Percentiles rank a stretch among this genome's conserved stretches.
Evolutionary conservation across 2,888 invertebrate genomes (phyloP).

Genomic region (Xanthorhoe designata): DNA sequence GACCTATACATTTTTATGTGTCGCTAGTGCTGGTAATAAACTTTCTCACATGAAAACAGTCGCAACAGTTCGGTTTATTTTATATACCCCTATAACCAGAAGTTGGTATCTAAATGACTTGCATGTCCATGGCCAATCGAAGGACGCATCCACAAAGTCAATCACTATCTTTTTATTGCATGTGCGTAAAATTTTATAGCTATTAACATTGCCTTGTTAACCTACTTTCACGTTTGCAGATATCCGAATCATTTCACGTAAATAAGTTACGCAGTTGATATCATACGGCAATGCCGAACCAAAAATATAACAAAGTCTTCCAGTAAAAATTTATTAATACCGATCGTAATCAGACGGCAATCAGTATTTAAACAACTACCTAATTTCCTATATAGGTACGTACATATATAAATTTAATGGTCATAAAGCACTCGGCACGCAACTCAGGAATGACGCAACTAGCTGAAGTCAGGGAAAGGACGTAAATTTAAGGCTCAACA

Average conservation of each 20-base stretch:
- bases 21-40: slow-evolving; percentile 12
- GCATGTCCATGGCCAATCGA: slow-evolving; percentile 40
- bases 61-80: slow-evolving; percentile 22
- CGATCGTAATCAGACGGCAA: slow-evolving; percentile 70
- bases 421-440: slow-evolving; percentile 73
- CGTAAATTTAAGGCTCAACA: slow-evolving; percentile 81
- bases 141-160: slow-evolving; percentile 40
- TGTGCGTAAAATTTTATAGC: slow-evolving; percentile 43
- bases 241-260: slow-evolving; percentile 39
- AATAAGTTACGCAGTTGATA: slow-evolving; percentile 29
- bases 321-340: slow-evolving; percentile 63
- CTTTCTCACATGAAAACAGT: slow-evolving; percentile 23
- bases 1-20: slow-evolving; percentile 11
- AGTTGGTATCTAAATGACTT: slow-evolving; percentile 22
- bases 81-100: slow-evolving; percentile 21
- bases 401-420: slow-evolving; percentile 76
- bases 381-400: slow-evolving; percentile 77
- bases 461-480: slow-evolving; percentile 71
- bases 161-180: slow-evolving; percentile 47
- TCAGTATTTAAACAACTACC: slow-evolving; percentile 76
- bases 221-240: slow-evolving; percentile 42
- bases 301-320: slow-evolving; percentile 42
- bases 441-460: slow-evolving; percentile 77
- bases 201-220: slow-evolving; percentile 45
- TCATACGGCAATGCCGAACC: slow-evolving; percentile 39